Evolutionary conservation across 2,113 vertebrate species (phyloP).

Genomic region (Rhinolophus sinicus): DNA sequence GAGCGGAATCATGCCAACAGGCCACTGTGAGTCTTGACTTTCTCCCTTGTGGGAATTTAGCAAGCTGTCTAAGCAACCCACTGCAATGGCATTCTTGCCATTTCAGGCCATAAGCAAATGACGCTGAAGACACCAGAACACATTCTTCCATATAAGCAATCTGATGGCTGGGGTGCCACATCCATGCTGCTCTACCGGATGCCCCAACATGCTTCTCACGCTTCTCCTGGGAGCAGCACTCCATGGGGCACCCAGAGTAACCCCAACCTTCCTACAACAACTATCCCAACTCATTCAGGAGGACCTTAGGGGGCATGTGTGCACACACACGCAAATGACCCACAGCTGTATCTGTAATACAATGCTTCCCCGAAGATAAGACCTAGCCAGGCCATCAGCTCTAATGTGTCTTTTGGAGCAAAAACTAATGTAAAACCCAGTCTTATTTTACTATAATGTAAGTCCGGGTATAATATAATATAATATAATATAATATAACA

Average conservation of each 20-base stretch:
- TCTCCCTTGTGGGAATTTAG: not conserved
- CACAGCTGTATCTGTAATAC: not conserved
- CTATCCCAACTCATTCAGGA: not conserved
- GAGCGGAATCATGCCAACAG: too few species aligned
- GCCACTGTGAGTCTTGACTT: rapidly evolving
- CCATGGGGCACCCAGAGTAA: not conserved
- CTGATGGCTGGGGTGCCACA: not conserved
- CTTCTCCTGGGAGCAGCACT: too few species aligned
- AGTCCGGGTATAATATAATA: too few species aligned
- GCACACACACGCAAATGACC: not conserved
- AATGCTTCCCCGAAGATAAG: too few species aligned
- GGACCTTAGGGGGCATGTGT: too few species aligned
- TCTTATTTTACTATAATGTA: too few species aligned
- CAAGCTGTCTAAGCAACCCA: not conserved
- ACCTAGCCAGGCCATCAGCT: too few species aligned
- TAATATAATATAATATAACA: too few species aligned
- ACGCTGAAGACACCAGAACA: not conserved
- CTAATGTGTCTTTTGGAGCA: too few species aligned
- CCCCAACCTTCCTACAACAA: not conserved
- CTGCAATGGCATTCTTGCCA: not conserved
- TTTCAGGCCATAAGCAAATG: not conserved
- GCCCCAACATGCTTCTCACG: too few species aligned
- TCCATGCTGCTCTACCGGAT: not conserved
- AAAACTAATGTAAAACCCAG: too few species aligned
- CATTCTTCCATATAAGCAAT: rapidly evolving